Conservation (phyloP, 1,140 invertebrate species). For the Plectrocnemia conspersa region DNA sequence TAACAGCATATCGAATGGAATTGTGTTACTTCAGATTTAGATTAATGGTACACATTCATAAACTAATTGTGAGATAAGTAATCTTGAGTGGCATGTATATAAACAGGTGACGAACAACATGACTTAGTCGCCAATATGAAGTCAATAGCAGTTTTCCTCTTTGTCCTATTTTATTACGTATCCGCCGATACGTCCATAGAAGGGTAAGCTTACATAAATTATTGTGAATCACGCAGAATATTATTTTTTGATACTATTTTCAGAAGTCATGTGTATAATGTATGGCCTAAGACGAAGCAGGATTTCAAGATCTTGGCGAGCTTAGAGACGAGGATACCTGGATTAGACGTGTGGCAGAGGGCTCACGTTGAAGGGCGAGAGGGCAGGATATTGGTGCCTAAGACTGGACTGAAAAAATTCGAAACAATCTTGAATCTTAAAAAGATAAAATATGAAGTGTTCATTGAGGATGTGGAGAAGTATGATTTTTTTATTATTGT, state of each 20-base stretch:
- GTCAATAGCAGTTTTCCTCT: constrained; percentile 20
- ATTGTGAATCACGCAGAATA: not conserved
- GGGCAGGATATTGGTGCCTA: constrained; percentile 22
- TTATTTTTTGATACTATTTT: constrained; percentile 38
- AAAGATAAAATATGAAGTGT: constrained; percentile 17
- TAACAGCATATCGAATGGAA: too few species aligned
- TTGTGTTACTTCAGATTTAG: too few species aligned
- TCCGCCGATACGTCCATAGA: constrained; percentile 18
- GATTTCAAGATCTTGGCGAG: constrained; percentile 12
- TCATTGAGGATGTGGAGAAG: constrained; percentile 25
- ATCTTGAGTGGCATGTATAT: too few species aligned
- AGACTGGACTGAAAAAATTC: constrained; percentile 14
- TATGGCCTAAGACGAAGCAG: constrained; percentile 22
- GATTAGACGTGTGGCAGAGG: constrained; percentile 29
- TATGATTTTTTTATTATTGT: constrained; percentile 12
- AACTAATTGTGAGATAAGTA: too few species aligned
- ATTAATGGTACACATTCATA: too few species aligned
- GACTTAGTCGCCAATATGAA: constrained; percentile 24
- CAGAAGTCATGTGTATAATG: constrained; percentile 31
- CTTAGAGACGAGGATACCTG: constrained; percentile 14
- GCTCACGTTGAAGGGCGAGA: constrained; percentile 23
- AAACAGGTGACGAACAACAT: not conserved
- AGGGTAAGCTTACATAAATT: constrained; percentile 8
- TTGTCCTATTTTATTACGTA: constrained; percentile 27
- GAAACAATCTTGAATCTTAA: constrained; percentile 11